phyloP scores from a whole-genome alignment of 2,113 vertebrate genomes.

The Ellobius talpinus region DNA sequence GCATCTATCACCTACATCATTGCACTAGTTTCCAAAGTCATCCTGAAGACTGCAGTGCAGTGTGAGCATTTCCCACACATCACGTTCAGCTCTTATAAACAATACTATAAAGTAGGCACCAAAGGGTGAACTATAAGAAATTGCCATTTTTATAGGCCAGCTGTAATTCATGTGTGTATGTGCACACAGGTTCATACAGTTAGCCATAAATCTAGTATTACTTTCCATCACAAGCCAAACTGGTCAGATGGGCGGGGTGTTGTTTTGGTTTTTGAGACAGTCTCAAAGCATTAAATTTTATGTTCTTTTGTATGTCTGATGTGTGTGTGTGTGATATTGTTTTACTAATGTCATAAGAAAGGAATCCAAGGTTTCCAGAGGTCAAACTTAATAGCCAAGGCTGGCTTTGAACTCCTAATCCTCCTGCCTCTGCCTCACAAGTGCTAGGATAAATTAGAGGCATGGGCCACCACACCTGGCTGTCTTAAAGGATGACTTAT shows the following conservation, averaged over 20 bases:
- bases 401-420: neutral
- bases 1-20: rapidly evolving
- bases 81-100: neutral
- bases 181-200: neutral
- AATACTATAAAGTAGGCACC: neutral
- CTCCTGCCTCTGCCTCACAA: neutral
- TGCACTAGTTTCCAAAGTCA: neutral
- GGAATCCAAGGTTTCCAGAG: neutral
- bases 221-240: neutral
- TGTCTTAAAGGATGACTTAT: neutral
- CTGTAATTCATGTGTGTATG: neutral
- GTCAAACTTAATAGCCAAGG: neutral
- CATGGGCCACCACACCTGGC: neutral
- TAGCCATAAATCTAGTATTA: neutral
- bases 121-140: neutral
- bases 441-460: neutral
- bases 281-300: neutral
- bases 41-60: rapidly evolving
- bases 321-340: neutral
- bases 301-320: neutral
- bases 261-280: neutral
- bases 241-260: too few relatives aligned
- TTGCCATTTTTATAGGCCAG: neutral
- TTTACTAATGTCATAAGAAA: neutral
- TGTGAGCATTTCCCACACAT: neutral